Conservation (phyloP, 2,113 vertebrate species). For the Dermatemys mawii region DNA sequence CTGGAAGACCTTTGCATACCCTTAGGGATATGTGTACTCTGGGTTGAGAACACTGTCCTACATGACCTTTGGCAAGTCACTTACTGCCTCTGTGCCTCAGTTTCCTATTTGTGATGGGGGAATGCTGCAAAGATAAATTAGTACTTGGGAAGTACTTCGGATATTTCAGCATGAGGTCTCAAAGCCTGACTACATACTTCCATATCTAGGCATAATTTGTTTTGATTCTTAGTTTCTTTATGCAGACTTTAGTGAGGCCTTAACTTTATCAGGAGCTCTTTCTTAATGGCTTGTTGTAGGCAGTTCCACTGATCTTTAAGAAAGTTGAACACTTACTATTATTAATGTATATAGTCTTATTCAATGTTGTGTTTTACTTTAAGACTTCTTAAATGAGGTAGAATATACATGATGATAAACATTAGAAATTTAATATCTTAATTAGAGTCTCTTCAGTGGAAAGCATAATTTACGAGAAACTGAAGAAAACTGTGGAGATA, state of each 20-base stretch:
- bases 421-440: background rate
- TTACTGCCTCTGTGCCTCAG: background rate
- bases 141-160: background rate
- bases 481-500: background rate
- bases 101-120: background rate
- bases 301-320: background rate
- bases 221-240: background rate
- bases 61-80: background rate
- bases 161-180: background rate
- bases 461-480: background rate
- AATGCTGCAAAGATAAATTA: background rate
- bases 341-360: background rate
- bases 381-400: too few relatives aligned
- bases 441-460: background rate
- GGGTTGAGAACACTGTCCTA: background rate
- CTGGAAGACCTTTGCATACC: too few relatives aligned
- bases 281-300: background rate
- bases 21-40: too few relatives aligned
- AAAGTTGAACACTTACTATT: background rate
- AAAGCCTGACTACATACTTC: background rate
- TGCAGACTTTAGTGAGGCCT: background rate
- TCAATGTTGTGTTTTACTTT: too few relatives aligned
- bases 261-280: background rate
- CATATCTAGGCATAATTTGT: background rate
- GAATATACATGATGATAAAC: background rate